Percentiles rank a stretch among this genome's conserved stretches.
Evolutionary conservation across 92 coral and sea anemone species (phyloP).

Genomic region (Palythoa heliodiscus): DNA sequence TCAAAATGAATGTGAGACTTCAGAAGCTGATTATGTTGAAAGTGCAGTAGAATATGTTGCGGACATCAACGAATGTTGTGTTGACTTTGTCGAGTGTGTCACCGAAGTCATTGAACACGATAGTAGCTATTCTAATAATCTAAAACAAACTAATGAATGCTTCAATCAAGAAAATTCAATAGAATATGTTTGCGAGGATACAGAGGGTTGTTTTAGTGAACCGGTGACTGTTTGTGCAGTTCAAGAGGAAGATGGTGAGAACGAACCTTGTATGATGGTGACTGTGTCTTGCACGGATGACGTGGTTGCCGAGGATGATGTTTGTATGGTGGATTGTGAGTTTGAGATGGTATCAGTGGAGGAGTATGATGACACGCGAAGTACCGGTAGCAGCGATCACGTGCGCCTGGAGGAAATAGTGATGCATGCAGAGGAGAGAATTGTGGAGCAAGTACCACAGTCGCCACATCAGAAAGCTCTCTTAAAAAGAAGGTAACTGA

Average conservation of each 20-base stretch:
- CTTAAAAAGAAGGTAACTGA: conserved; percentile 68
- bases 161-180: not conserved
- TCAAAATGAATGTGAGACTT: not conserved
- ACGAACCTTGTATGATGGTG: conserved; percentile 24
- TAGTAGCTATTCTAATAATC: not conserved
- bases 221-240: conserved; percentile 22
- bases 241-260: not conserved
- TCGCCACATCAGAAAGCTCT: conserved; percentile 71
- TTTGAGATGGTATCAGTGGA: conserved; percentile 77
- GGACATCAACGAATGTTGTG: conserved; percentile 11
- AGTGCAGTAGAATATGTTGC: conserved; percentile 17
- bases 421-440: conserved; percentile 59
- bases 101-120: not conserved
- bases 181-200: conserved; percentile 4
- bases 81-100: conserved; percentile 36
- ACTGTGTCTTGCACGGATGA: conserved; percentile 49
- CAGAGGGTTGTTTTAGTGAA: not conserved
- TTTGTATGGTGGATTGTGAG: conserved; percentile 58
- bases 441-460: conserved; percentile 67
- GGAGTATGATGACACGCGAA: conserved; percentile 59
- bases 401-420: conserved; percentile 73
- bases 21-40: not conserved
- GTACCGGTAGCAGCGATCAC: conserved; percentile 67
- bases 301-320: conserved; percentile 31
- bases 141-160: not conserved